These are phyloP conservation scores for Amblyteles armatorius DNA, from an alignment of 2,888 invertebrate species.

Conservation along the genomic window DNA sequence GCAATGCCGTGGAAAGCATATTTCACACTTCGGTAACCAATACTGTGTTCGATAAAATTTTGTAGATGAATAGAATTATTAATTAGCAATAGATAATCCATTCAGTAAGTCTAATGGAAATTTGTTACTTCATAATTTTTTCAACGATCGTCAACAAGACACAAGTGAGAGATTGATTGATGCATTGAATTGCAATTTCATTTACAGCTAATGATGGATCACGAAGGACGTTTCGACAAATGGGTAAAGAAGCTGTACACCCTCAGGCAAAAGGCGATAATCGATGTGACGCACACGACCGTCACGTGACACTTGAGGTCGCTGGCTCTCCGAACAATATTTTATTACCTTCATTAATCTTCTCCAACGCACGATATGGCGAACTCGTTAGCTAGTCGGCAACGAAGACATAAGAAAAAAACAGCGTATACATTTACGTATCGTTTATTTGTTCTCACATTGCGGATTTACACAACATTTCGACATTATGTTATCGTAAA, in stretches of 20 bases:
- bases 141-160: background rate
- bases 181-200: constrained; percentile 56
- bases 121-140: background rate
- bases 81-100: constrained; percentile 32
- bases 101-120: background rate
- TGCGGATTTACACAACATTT: constrained; percentile 55
- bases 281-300: constrained; percentile 78
- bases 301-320: constrained; percentile 55
- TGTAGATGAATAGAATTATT: background rate
- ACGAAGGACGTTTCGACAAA: constrained; percentile 89
- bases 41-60: background rate
- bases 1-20: constrained; percentile 78
- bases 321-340: constrained; percentile 24
- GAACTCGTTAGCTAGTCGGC: background rate
- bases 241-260: constrained; percentile 90
- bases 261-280: constrained; percentile 88
- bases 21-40: constrained; percentile 81
- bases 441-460: constrained; percentile 37
- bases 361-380: background rate
- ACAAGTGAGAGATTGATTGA: background rate
- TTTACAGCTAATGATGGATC: constrained; percentile 89
- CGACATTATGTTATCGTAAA: constrained; percentile 44
- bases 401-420: background rate
- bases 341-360: background rate
- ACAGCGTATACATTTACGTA: constrained; percentile 31